Evolutionary conservation across 2,113 vertebrate species (phyloP).

Genomic region (Calyptommatus sinebrachiatus): DNA sequence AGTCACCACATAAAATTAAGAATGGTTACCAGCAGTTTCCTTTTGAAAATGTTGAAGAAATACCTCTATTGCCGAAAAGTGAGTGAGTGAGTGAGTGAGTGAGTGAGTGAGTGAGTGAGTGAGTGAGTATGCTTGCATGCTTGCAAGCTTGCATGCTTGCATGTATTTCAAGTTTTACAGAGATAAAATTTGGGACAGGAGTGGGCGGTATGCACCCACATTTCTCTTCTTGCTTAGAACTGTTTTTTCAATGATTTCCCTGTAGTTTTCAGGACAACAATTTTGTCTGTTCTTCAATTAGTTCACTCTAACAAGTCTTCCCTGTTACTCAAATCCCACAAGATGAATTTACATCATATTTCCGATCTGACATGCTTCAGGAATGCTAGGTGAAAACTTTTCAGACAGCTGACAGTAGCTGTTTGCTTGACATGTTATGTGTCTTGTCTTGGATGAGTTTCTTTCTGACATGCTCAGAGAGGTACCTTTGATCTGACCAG

Average conservation of each 20-base stretch:
- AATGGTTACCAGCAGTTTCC: not conserved
- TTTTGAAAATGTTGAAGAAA: not conserved
- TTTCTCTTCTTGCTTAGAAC: not conserved
- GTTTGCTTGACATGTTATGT: not conserved
- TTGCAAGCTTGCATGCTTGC: no score
- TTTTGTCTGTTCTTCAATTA: not conserved
- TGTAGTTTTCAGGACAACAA: not conserved
- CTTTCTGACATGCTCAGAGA: not conserved
- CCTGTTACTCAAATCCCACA: slow-evolving; percentile 30
- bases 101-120: no score
- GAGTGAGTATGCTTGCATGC: no score
- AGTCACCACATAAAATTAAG: not conserved
- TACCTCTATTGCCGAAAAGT: not conserved
- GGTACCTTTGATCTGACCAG: slow-evolving; percentile 12
- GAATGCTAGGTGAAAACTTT: slow-evolving; percentile 23
- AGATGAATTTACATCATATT: not conserved
- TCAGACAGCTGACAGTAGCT: slow-evolving; percentile 16
- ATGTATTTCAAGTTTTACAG: no score
- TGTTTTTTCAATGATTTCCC: not conserved
- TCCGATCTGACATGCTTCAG: slow-evolving; percentile 22
- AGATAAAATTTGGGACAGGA: no score
- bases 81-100: no score
- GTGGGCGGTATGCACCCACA: not conserved
- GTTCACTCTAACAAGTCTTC: slow-evolving; percentile 5
- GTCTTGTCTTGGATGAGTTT: slow-evolving; percentile 6